A percentile compares a stretch with the other conserved stretches of the same genome.
Evolutionary conservation across 2,888 invertebrate species (phyloP).

Genomic region (Galerucella pusilla): DNA sequence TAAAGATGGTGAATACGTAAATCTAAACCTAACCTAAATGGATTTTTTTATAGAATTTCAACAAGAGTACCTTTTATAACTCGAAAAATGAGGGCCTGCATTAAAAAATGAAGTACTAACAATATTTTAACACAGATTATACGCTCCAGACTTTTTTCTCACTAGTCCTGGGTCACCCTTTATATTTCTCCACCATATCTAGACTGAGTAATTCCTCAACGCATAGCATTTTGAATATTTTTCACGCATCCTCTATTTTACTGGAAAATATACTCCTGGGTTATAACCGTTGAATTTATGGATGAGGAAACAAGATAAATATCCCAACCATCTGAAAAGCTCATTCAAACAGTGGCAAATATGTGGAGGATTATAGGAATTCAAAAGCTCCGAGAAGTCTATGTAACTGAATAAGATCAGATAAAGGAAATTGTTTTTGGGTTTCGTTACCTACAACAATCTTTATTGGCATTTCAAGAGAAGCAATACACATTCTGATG

Average conservation of each 20-base stretch:
- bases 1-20: too few relatives aligned
- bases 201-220: conserved; percentile 13
- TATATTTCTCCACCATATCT: neutral
- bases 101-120: too few relatives aligned
- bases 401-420: neutral
- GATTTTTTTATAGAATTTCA: too few relatives aligned
- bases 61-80: too few relatives aligned
- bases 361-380: neutral
- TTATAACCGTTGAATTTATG: conserved; percentile 33
- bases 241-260: conserved; percentile 13
- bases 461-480: neutral
- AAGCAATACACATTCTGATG: too few relatives aligned
- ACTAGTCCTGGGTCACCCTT: too few relatives aligned
- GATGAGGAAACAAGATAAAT: conserved; percentile 32
- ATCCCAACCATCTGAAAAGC: conserved; percentile 16
- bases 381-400: neutral
- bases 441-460: neutral
- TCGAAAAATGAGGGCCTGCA: too few relatives aligned
- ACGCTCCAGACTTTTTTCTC: too few relatives aligned
- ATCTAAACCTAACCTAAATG: too few relatives aligned
- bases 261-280: conserved; percentile 21
- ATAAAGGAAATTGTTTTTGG: neutral
- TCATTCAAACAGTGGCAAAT: conserved; percentile 22
- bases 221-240: conserved; percentile 14
- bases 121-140: too few relatives aligned